Base-by-base conservation (phyloP, 1,140 invertebrate species). In the Gonatopus flavifemur region DNA sequence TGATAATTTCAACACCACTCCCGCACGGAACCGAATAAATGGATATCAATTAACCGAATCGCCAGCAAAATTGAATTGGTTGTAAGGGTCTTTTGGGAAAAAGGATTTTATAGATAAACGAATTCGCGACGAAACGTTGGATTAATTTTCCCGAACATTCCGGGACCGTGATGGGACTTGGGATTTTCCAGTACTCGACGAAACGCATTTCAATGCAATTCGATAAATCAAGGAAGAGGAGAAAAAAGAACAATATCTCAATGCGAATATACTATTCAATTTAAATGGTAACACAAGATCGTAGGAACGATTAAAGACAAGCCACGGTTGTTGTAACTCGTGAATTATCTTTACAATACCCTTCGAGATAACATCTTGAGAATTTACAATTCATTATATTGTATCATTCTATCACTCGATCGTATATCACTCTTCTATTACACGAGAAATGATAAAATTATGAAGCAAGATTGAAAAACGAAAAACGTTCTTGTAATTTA, bases 101-200 rank as follows among this genome's bases (percentile, higher is more conserved):
- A 42, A 45, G 42, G 41, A 54, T 45, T 56, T 60, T 68, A 54
- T 49, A 49, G 46, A 55, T 49, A 60, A 52, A 62, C 58, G 42
- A 54, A 50, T 46, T 50, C 59, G 62, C 55, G 52, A 64, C 68
- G 65, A 68, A 70, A 70, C 57, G 66, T 69, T 68, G 64, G 59
- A 69, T 70, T 67, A 69, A 70, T 71, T 71, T 67, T 62, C 51
- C 52, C 57, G 63, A 69, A 71, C 69, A 71, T 71, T 69, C 63
- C 60, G 60, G 47, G 52, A 59, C 57, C 61, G 51, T 57, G 46
- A 22, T 5, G 9, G 33, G 57, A n/a, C n/a, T n/a, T n/a, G n/a
- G n/a, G n/a, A n/a, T n/a, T n/a, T n/a, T n/a, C n/a, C n/a, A n/a
- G 61, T 55, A 30, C 38, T 35, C 44, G 39, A 42, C 49, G 50